Evolutionary conservation across 2,797 vertebrate species (phyloP).

Genomic region (Naso thynnoides): DNA sequence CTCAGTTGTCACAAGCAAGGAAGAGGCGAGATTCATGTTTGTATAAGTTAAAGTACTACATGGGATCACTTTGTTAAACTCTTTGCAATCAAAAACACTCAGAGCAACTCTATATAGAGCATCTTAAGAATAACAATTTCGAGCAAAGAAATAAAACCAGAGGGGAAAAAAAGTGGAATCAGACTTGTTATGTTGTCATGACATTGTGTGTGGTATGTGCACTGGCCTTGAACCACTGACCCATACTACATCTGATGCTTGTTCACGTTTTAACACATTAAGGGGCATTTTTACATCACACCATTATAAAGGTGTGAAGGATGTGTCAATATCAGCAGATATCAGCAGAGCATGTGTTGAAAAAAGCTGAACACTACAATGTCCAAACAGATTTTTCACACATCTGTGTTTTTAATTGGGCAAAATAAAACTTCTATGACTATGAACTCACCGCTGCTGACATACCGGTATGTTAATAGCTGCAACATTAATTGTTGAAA

Average conservation of each 20-base stretch:
- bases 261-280: conserved; percentile 44
- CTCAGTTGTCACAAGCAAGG: too few species aligned
- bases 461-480: not conserved
- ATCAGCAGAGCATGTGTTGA: conserved; percentile 27
- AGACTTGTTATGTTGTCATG: not conserved
- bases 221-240: conserved; percentile 48
- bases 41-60: too few species aligned
- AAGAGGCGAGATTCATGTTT: too few species aligned
- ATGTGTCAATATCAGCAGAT: conserved; percentile 47
- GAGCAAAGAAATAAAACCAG: too few species aligned
- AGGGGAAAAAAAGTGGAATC: conserved; percentile 21
- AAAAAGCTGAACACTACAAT: conserved; percentile 15
- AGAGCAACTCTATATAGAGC: too few species aligned
- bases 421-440: conserved; percentile 8
- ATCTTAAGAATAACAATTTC: too few species aligned
- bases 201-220: too few species aligned
- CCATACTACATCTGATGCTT: not conserved
- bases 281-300: conserved; percentile 41
- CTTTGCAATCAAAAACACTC: too few species aligned
- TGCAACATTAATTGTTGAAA: not conserved
- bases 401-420: conserved; percentile 8
- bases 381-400: conserved; percentile 21
- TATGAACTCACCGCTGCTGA: too few species aligned
- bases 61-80: too few species aligned
- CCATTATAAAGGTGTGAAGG: conserved; percentile 55